Evolutionary conservation across 2,113 vertebrate genomes (phyloP).

Genomic region (Acrocephalus kingi): DNA sequence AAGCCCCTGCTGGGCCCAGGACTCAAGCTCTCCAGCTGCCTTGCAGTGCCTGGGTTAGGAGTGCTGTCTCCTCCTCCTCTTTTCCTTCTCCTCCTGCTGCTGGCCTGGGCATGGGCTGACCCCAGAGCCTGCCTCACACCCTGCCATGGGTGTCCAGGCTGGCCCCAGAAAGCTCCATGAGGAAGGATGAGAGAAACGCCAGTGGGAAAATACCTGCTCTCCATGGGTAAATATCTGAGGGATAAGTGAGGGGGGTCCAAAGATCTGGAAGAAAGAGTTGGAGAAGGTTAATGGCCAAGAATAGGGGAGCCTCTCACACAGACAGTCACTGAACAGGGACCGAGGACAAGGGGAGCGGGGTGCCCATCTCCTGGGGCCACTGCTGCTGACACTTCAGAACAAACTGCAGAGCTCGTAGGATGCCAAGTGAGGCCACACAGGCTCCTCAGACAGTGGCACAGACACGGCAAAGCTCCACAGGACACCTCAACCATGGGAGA

Average conservation of each 20-base stretch:
- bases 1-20: background rate
- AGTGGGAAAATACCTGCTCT: slow-evolving; percentile 78
- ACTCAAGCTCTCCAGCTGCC: background rate
- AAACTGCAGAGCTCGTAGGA: background rate
- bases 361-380: background rate
- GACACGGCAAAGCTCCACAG: slow-evolving; percentile 15
- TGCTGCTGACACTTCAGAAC: background rate
- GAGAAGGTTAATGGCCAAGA: slow-evolving; percentile 69
- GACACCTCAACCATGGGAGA: background rate
- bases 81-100: background rate
- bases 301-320: slow-evolving; percentile 27
- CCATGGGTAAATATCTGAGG: slow-evolving; percentile 82
- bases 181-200: slow-evolving; percentile 22
- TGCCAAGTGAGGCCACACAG: background rate
- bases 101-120: background rate
- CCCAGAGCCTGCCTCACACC: background rate
- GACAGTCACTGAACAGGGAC: slow-evolving; percentile 46
- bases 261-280: slow-evolving; percentile 82
- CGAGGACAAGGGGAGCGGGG: fast-evolving
- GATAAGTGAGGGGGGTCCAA: slow-evolving; percentile 80
- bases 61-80: background rate
- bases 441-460: background rate
- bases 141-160: background rate
- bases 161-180: background rate
- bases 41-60: background rate